phyloP scores from a whole-genome alignment of 2,113 vertebrate species.

The Callospermophilus lateralis region DNA sequence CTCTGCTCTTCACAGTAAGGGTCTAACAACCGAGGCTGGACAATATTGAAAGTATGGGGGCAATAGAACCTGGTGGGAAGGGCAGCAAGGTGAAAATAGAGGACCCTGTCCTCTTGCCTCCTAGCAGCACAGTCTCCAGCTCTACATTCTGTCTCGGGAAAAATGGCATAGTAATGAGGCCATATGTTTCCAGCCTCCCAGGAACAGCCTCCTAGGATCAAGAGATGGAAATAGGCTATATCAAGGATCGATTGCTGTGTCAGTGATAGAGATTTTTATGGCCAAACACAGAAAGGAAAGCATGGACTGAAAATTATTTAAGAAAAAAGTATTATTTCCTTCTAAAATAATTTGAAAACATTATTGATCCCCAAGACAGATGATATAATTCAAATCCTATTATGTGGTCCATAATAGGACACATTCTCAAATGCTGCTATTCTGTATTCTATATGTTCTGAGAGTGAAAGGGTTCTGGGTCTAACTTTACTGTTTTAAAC shows the following conservation, averaged over 20 bases:
- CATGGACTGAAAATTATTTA: neutral
- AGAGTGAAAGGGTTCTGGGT: neutral
- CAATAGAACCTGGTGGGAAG: neutral
- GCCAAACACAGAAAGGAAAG: neutral
- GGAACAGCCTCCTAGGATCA: neutral
- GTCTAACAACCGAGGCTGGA: neutral
- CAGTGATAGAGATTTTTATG: neutral
- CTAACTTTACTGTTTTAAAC: neutral
- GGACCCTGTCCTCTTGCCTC: neutral
- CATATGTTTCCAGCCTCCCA: neutral
- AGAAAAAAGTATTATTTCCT: neutral
- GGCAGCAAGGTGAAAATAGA: neutral
- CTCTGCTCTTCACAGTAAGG: neutral
- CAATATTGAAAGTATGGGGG: too few relatives aligned
- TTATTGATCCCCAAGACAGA: neutral
- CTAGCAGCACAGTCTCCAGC: neutral
- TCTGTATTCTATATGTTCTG: neutral
- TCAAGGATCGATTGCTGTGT: neutral
- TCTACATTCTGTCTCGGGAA: neutral
- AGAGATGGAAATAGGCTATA: neutral
- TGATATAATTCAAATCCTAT: neutral
- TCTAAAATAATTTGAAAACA: neutral
- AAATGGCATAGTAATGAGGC: neutral
- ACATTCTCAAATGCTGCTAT: too few relatives aligned
- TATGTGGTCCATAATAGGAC: neutral